These are phyloP conservation scores for Capra hircus DNA, from an alignment of 2,113 vertebrate genomes.

Conservation along the genomic window DNA sequence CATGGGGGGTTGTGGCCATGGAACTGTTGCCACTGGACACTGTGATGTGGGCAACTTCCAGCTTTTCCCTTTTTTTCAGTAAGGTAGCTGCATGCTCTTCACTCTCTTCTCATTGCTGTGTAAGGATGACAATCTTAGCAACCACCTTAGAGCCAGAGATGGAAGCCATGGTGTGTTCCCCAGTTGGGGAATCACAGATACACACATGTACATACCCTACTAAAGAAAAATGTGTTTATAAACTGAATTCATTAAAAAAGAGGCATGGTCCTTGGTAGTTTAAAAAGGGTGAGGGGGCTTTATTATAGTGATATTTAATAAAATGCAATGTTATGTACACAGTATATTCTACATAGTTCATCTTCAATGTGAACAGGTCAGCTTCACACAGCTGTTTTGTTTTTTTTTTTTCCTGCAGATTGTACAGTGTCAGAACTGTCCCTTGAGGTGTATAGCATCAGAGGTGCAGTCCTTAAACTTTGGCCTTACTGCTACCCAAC, in stretches of 20 bases:
- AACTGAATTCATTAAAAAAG: not conserved
- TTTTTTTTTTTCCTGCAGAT: conserved; percentile 38
- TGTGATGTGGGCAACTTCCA: not conserved
- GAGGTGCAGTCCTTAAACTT: conserved; percentile 76
- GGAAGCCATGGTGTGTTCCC: not conserved
- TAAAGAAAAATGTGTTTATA: not conserved
- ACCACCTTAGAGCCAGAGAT: not conserved
- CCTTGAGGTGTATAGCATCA: conserved; percentile 83
- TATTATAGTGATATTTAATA: not conserved
- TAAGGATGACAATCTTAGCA: not conserved
- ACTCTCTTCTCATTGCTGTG: not conserved
- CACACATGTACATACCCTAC: not conserved
- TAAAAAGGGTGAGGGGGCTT: not conserved
- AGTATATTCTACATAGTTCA: not conserved
- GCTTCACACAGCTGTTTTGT: not conserved
- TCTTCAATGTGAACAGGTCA: not conserved
- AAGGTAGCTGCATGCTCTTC: not conserved
- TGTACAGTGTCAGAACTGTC: conserved; percentile 67
- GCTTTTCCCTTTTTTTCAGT: not conserved
- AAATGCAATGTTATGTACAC: not conserved
- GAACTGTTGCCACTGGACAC: not conserved
- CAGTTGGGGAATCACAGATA: not conserved
- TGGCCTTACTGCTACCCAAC: conserved; percentile 93
- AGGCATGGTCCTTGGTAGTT: not conserved
- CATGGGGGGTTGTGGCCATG: not conserved